A percentile compares a stretch with the other conserved stretches of the same genome.
These are phyloP conservation scores for Hexactinellida sp. DNA, from an alignment of 37 sponge, comb jelly and placozoan species.

Conservation along the genomic window DNA sequence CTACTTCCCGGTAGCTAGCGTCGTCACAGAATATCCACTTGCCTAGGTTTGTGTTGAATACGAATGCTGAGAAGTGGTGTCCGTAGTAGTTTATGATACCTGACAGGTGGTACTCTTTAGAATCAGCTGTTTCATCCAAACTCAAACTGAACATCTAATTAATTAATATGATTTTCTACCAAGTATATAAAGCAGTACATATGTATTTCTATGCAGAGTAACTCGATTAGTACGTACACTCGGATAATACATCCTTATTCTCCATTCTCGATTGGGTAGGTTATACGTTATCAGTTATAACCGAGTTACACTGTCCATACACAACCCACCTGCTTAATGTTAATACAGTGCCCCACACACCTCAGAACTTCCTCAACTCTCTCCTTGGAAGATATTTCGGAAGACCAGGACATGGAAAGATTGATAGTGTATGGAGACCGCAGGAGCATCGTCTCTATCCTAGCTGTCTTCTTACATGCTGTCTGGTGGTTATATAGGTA, in stretches of 20 bases:
- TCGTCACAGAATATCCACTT: constrained; percentile 17
- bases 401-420: background rate
- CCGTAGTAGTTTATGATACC: constrained; percentile 1
- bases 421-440: constrained; percentile 5
- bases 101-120: background rate
- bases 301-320: too few species aligned
- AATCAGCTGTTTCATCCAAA: constrained; percentile 5
- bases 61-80: constrained; percentile 13
- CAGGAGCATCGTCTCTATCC: background rate
- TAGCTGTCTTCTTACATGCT: background rate
- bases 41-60: background rate
- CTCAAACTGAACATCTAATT: background rate
- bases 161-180: too few species aligned
- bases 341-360: background rate
- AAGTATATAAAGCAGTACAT: too few species aligned
- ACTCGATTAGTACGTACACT: too few species aligned
- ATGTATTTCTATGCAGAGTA: too few species aligned
- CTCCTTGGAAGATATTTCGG: background rate
- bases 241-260: too few species aligned
- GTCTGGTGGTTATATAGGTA: too few species aligned
- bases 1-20: background rate
- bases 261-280: too few species aligned
- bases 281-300: too few species aligned
- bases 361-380: background rate
- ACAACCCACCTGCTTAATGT: background rate